phyloP scores from a whole-genome alignment of 2,888 invertebrate species.

The Parnassius glacialis region DNA sequence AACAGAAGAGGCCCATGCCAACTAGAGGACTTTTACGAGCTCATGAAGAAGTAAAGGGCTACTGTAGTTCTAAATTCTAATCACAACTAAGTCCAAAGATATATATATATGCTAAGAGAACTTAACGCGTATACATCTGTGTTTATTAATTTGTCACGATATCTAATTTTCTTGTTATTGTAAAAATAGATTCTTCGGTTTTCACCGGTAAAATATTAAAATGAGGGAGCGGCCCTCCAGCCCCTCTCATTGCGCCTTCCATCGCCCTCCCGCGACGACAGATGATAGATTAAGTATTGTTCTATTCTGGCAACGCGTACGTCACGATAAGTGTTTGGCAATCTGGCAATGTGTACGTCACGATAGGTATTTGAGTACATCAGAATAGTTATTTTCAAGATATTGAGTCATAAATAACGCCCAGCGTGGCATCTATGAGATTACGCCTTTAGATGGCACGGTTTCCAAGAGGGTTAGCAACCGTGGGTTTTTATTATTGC shows the following conservation, averaged over 20 bases:
- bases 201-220: conserved; percentile 33
- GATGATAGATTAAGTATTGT: conserved; percentile 50
- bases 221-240: conserved; percentile 36
- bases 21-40: too few relatives aligned
- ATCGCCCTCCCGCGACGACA: conserved; percentile 42
- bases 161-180: conserved; percentile 25
- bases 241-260: conserved; percentile 28
- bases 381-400: conserved; percentile 18
- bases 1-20: too few relatives aligned
- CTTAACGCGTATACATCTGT: too few relatives aligned
- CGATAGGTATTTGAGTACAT: conserved; percentile 3
- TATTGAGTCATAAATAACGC: conserved; percentile 1
- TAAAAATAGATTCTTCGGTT: conserved; percentile 34
- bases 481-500: too few relatives aligned
- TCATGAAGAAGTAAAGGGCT: too few relatives aligned
- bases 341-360: conserved; percentile 28
- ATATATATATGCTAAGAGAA: too few relatives aligned
- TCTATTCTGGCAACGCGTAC: conserved; percentile 30
- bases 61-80: too few relatives aligned
- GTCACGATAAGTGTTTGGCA: conserved; percentile 3
- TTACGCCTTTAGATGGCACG: too few relatives aligned
- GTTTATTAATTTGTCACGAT: conserved; percentile 22
- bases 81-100: too few relatives aligned
- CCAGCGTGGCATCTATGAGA: too few relatives aligned
- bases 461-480: too few relatives aligned